These are phyloP conservation scores for Sinocyclocheilus anophthalmus DNA, from an alignment of 2,113 vertebrate species.

Conservation along the genomic window DNA sequence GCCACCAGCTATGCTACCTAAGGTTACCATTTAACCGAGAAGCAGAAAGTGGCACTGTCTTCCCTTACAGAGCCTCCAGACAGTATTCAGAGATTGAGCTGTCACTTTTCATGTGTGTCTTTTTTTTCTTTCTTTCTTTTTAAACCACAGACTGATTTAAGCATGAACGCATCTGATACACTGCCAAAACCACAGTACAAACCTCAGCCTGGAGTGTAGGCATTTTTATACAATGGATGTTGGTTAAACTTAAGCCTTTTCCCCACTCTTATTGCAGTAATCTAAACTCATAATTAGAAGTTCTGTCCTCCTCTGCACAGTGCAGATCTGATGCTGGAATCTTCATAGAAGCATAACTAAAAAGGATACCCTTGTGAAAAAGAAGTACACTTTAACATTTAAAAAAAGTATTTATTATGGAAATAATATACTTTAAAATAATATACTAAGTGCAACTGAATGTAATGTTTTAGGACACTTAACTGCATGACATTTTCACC, in stretches of 20 bases:
- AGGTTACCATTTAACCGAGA: conserved; percentile 57
- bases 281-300: conserved; percentile 30
- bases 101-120: conserved; percentile 51
- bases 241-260: conserved; percentile 16
- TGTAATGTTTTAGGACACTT: not conserved
- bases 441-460: not conserved
- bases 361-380: not conserved
- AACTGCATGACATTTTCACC: not conserved
- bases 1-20: conserved; percentile 58
- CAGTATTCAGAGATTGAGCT: conserved; percentile 50
- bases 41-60: conserved; percentile 51
- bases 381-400: not conserved
- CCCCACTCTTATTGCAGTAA: not conserved
- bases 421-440: not conserved
- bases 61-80: conserved; percentile 49
- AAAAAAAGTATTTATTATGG: not conserved
- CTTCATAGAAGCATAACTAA: not conserved
- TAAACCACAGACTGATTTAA: conserved; percentile 48
- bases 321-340: not conserved
- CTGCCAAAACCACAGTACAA: conserved; percentile 34
- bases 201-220: conserved; percentile 11
- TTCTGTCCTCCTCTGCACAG: not conserved
- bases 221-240: conserved; percentile 10
- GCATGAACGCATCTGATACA: conserved; percentile 34
- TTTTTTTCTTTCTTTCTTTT: conserved; percentile 25